Base-by-base conservation (phyloP, 2,888 invertebrate genomes). In the Saturnia japonica region DNA sequence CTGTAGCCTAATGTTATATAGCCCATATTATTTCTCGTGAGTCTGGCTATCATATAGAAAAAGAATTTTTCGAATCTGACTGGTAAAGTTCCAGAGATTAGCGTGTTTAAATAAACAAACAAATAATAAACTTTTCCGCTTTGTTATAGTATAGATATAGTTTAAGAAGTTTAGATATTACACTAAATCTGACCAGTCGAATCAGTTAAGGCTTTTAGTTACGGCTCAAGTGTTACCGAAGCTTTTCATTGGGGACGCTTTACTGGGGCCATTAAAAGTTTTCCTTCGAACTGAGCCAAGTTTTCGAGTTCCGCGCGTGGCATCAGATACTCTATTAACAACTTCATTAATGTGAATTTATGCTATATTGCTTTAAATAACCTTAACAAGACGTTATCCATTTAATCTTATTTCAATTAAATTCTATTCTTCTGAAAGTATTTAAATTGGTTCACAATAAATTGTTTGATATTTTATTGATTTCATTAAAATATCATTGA, bases 341-440 rank as follows among this genome's bases (percentile, higher is more conserved):
- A 82, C 80, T 86, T 83, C 78, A 78, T 83, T 82, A 82, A 70
- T 74, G 72, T 70, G 73, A 76, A 80, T 81, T 85, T 83, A 80
- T 76, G 74, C 71, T 60, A 74, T 73, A 60, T 28, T 28, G 57
- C 9, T 76, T 79, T 73, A 70, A 69, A 77, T 72, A 74, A 54
- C n/a, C 6, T 47, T 62, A 62, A 12, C 3, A 3, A 40, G 22
- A 74, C 60, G 51, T 69, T 68, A 69, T 2, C 34, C 34, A 34
- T 34, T 7, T 34, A 62, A 62, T 34, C 34, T 16, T 0, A 62
- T 54, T 54, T 22, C 22, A 47, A 47, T 16, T 4, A 47, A 22
- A 54, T 54, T 22, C 22, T 22, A 54, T 54, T 1, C 54, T 22
- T 22, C 11, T 1, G 54, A 54, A 54, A 22, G 6, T 7, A 19